Percentiles rank a stretch among this genome's conserved stretches.
Evolutionary conservation across 2,113 vertebrate species (phyloP).

Genomic region (Urocitellus parryii): DNA sequence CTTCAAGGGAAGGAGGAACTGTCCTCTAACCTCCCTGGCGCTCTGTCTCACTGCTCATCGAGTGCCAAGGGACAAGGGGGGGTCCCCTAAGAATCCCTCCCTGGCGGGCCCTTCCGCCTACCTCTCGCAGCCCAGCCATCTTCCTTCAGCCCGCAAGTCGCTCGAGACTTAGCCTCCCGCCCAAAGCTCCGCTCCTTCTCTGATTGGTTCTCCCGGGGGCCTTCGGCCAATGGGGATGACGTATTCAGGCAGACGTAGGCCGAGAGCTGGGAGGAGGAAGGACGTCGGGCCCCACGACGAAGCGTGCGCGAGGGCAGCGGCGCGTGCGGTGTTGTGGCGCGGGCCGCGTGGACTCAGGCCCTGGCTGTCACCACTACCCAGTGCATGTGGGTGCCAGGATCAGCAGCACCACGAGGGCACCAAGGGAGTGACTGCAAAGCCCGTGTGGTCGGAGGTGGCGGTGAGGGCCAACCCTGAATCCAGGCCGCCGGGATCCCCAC

Average conservation of each 20-base stretch:
- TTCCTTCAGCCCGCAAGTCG: not conserved
- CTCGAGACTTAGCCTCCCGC: constrained; percentile 72
- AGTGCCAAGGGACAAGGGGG: not conserved
- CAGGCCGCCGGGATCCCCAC: constrained; percentile 11
- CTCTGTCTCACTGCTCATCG: rapidly evolving
- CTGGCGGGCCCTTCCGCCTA: rapidly evolving
- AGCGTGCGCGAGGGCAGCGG: not conserved
- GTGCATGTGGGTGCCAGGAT: constrained; percentile 34
- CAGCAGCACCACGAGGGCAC: not conserved
- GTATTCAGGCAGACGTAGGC: not conserved
- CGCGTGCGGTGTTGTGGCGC: not conserved
- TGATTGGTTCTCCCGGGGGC: constrained; percentile 64
- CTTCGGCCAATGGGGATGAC: constrained; percentile 76
- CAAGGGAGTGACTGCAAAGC: constrained; percentile 27
- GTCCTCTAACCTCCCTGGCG: not conserved
- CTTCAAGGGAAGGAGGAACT: not conserved
- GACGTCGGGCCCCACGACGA: not conserved
- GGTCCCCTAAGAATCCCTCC: rapidly evolving
- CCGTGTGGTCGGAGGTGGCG: not conserved
- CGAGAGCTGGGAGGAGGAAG: not conserved
- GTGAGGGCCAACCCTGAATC: not conserved
- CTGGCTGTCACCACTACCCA: not conserved
- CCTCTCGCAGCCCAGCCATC: not conserved
- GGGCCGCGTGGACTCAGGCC: not conserved
- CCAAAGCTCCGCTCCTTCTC: not conserved